These are phyloP conservation scores for Phaonia tiefii DNA, from an alignment of 2,888 invertebrate species.

Conservation along the genomic window DNA sequence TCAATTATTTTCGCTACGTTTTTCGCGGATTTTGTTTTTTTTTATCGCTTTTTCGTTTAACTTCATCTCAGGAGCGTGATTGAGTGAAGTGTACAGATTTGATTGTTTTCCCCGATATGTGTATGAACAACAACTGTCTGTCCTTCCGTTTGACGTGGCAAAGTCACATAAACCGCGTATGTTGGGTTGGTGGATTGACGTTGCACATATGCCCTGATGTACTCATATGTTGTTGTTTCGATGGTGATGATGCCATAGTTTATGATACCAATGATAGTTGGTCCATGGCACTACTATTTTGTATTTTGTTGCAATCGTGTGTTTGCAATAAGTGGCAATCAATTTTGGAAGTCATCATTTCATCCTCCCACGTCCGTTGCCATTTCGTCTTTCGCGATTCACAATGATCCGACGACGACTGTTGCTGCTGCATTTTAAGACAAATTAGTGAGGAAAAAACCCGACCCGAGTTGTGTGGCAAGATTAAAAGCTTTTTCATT, in stretches of 20 bases:
- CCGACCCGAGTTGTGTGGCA: background rate
- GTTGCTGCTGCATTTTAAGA: background rate
- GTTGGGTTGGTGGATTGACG: too few relatives aligned
- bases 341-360: background rate
- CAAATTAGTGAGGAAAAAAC: background rate
- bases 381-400: too few relatives aligned
- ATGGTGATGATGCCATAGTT: constrained; percentile 2
- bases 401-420: too few relatives aligned
- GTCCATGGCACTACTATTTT: background rate
- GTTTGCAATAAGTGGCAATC: background rate
- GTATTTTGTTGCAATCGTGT: background rate
- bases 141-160: background rate
- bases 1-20: constrained; percentile 27
- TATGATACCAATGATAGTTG: constrained; percentile 3
- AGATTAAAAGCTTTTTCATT: constrained; percentile 22
- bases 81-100: constrained; percentile 1
- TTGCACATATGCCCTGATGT: too few relatives aligned
- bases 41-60: constrained; percentile 1
- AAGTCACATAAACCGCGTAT: constrained; percentile 8
- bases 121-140: background rate
- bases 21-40: background rate
- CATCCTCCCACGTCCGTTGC: background rate
- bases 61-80: constrained; percentile 20
- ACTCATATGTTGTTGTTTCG: constrained; percentile 2
- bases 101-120: constrained; percentile 26